Evolutionary conservation across 2,888 invertebrate species (phyloP), one percentile per base, ranked within the genome.

Genomic region (Cryptosula pallasiana): DNA sequence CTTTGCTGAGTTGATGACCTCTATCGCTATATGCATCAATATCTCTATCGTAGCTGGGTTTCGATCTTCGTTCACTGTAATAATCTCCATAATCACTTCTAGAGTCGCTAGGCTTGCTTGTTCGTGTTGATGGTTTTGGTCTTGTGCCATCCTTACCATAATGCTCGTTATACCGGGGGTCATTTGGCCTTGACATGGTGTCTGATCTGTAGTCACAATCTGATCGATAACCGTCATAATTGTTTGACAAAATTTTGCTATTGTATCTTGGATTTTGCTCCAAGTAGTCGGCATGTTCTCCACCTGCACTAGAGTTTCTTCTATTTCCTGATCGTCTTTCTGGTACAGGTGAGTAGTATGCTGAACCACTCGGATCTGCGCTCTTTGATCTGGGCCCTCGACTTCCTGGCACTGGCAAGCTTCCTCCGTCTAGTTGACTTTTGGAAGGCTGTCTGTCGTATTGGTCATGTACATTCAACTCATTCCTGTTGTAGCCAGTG

Each of bases 21-120:
- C 32, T 63, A 27, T 63, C 27, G 27, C 63, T 32, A n/a, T 63
- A 63, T 34, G 34, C n/a, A n/a, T 63, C 32, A 9, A 63, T 3
- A 32, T 63, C 63, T 34, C 63, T 25, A 13, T 63, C 63, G 32
- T 63, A 63, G 63, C 63, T 63, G 5, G 63, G 3, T 32, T 63
- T 63, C 32, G 63, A 32, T 63, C 63, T 27, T 13, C 63, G 25
- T 63, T 63, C 63, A 32, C 63, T 63, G 32, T 32, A 63, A 32
- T 63, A 63, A n/a, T 63, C 63, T 87, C 88, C 73, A 85, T 87
- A 25, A 29, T 70, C 70, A 29, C 70, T 70, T 36, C 70, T 36
- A 20, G 70, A 36, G 25, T 70, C 70, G 13, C 27, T 27, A 25
- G 35, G 70, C 29, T 54, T 36, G 45, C 55, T 23, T 5, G 70